phyloP scores from a whole-genome alignment of 2,888 invertebrate species.

The Lissocephala sabroskyi region DNA sequence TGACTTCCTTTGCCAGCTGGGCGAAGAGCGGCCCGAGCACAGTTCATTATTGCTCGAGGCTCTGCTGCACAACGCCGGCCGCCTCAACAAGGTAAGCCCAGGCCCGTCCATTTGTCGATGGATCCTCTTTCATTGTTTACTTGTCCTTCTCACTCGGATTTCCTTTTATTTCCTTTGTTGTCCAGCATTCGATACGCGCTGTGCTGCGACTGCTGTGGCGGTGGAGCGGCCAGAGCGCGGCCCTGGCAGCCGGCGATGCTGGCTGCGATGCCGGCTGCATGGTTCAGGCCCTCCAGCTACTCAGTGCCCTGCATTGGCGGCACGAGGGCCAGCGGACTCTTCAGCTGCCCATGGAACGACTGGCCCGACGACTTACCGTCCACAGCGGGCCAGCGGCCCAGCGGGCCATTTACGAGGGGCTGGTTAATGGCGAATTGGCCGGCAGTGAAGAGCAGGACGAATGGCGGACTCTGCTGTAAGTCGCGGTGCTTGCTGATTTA shows the following conservation, averaged over 20 bases:
- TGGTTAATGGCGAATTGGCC: constrained; percentile 38
- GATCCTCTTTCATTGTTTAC: constrained; percentile 9
- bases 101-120: constrained; percentile 9
- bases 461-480: constrained; percentile 54
- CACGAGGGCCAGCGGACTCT: constrained; percentile 40
- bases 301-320: constrained; percentile 52
- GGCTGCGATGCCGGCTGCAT: constrained; percentile 8
- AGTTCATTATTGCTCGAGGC: constrained; percentile 66
- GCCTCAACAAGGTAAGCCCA: constrained; percentile 63
- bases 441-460: constrained; percentile 38
- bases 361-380: constrained; percentile 45
- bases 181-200: constrained; percentile 50
- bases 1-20: constrained; percentile 67
- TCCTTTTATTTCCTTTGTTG: neutral
- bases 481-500: constrained; percentile 12
- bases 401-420: constrained; percentile 44
- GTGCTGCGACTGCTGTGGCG: constrained; percentile 43
- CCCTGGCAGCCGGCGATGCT: constrained; percentile 15
- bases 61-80: constrained; percentile 57
- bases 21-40: constrained; percentile 64
- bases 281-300: constrained; percentile 48
- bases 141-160: too few species aligned
- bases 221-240: constrained; percentile 28
- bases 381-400: constrained; percentile 33
- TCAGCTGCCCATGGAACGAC: constrained; percentile 59